Evolutionary conservation across 2,113 vertebrate genomes (phyloP), one percentile per base, ranked within the genome.

Genomic region (Pseudorhombus dupliciocellatus): DNA sequence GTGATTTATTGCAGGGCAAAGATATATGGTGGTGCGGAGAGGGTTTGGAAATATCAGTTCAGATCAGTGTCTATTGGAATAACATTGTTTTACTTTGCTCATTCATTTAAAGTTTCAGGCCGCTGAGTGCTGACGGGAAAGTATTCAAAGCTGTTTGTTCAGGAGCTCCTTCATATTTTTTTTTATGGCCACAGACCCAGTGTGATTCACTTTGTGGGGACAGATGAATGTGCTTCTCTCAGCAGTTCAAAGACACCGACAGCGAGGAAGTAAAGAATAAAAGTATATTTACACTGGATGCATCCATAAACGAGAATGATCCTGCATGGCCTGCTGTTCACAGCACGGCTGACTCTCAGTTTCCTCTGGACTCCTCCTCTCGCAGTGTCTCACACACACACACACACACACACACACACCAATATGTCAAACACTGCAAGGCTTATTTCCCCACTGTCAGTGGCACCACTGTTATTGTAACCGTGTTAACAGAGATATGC

Each of bases 391-490:
- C 46, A n/a, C 18, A 44, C 42, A 44, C 42, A 44, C 42, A 44
- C 42, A 44, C 42, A 44, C 42, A 44, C 42, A 44, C 42, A 46
- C 42, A 46, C 42, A 46, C 16, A 46, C 40, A 50, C 46, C 18
- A 2, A 50, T 20, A 50, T 15, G 46, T 51, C 42, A 37, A 61
- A 72, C 66, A 59, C 54, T 46, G 22, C 15, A 50, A 54, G 44
- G 16, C 46, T 68, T 56, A 28, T n/a, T 69, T 74, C 77, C 58
- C 77, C 31, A 12, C 65, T 66, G 67, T 59, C 68, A 42, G 14
- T 48, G 75, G 56, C 76, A 44, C 30, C 34, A 22, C 51, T 53
- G 70, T 73, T 80, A 77, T 85, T 78, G 70, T 69, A 63, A 65
- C 37, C 2, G 10, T 37, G 56, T 78, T 87, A 77, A 80, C 69